A percentile compares a stretch with the other conserved stretches of the same genome.
These are phyloP conservation scores for Tragelaphus oryx DNA, from an alignment of 2,797 vertebrate species.

Conservation along the genomic window DNA sequence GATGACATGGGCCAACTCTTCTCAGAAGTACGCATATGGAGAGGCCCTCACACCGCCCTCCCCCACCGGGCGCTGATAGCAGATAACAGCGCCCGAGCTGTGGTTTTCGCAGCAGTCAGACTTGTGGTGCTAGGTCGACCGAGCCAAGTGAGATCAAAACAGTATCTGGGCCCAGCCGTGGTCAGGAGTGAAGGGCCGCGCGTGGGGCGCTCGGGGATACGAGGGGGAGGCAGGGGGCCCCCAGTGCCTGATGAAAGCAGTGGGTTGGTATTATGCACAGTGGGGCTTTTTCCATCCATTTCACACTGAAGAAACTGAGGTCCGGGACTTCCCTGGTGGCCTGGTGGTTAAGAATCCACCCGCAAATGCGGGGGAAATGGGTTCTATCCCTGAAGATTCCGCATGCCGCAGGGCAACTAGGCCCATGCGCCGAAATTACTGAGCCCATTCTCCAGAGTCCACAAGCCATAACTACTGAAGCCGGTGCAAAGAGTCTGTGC, in stretches of 20 bases:
- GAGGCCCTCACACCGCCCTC: conserved; percentile 68
- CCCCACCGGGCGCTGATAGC: conserved; percentile 39
- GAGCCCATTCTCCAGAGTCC: neutral
- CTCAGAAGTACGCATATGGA: conserved; percentile 74
- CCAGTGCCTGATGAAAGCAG: rapidly evolving
- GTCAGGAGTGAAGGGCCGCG: neutral
- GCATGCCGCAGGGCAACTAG: neutral
- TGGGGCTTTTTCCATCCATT: neutral
- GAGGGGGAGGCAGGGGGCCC: neutral
- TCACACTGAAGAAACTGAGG: neutral
- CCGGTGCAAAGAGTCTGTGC: neutral
- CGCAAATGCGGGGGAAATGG: neutral
- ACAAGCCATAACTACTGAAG: neutral
- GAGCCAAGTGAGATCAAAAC: neutral
- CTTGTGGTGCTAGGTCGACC: conserved; percentile 46
- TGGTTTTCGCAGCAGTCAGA: conserved; percentile 74
- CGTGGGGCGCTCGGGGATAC: rapidly evolving
- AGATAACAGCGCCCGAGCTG: conserved; percentile 72
- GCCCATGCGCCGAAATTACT: rapidly evolving
- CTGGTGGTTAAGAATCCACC: neutral
- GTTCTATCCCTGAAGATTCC: neutral
- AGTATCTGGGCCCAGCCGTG: neutral
- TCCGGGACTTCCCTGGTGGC: neutral
- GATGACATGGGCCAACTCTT: conserved; percentile 75
- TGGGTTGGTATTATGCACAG: neutral